These are phyloP conservation scores for Psittacus erithacus DNA, from an alignment of 2,113 vertebrate genomes.

Conservation along the genomic window DNA sequence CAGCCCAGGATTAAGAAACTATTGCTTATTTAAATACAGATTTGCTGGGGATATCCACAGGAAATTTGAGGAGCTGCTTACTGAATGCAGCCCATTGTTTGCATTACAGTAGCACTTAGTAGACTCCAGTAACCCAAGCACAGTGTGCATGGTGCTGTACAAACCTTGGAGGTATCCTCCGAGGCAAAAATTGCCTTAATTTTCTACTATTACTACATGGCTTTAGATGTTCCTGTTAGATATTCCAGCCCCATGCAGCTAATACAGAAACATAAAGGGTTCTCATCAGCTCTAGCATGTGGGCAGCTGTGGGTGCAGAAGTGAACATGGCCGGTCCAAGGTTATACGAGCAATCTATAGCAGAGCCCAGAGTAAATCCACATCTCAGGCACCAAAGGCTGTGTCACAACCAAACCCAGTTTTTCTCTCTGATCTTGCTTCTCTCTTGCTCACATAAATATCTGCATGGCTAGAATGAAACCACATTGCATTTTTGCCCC, in stretches of 20 bases:
- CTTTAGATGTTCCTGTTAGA: neutral
- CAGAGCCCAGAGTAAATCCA: neutral
- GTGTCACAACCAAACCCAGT: slow-evolving; percentile 16
- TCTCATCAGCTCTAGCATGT: neutral
- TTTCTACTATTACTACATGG: neutral
- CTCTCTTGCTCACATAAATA: slow-evolving; percentile 39
- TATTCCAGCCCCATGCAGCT: neutral
- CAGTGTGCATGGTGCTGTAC: neutral
- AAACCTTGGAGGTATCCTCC: neutral
- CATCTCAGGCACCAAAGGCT: neutral
- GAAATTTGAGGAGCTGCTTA: slow-evolving; percentile 52
- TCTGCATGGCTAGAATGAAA: slow-evolving; percentile 51
- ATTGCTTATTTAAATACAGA: slow-evolving; percentile 50
- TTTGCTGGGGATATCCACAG: slow-evolving; percentile 43
- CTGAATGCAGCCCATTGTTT: slow-evolving; percentile 63
- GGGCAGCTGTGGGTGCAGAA: neutral
- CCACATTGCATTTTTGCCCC: slow-evolving; percentile 26
- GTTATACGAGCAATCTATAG: neutral
- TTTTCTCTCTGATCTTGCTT: slow-evolving; percentile 48
- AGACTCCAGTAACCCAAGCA: neutral
- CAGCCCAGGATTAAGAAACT: slow-evolving; percentile 26
- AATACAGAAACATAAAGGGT: neutral
- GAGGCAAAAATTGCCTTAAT: slow-evolving; percentile 20
- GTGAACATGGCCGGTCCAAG: neutral
- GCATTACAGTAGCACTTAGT: neutral